Conservation (phyloP, 2,888 invertebrate species). For the Dasysyrphus albostriatus region DNA sequence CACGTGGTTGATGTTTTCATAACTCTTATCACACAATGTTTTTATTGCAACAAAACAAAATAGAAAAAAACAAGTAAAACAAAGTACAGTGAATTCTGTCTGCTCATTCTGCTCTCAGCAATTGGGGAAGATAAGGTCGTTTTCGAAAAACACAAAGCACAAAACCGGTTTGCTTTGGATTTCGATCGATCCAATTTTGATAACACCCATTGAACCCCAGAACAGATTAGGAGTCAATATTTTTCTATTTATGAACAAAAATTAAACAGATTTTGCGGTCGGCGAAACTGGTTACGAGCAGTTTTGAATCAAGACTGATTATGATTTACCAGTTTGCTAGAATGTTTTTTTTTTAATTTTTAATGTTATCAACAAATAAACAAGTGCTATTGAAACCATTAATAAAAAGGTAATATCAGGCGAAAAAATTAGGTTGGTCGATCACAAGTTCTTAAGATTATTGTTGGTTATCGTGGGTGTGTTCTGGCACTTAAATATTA, state of each 20-base stretch:
- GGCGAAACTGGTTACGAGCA: slow-evolving; percentile 14
- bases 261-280: slow-evolving; percentile 18
- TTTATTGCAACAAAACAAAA: background rate
- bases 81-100: background rate
- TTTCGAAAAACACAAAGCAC: slow-evolving; percentile 37
- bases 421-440: background rate
- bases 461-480: background rate
- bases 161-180: slow-evolving; percentile 65
- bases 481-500: background rate
- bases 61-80: too few relatives aligned
- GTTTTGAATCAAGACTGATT: slow-evolving; percentile 10
- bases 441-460: background rate
- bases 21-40: background rate
- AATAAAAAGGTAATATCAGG: background rate
- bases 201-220: slow-evolving; percentile 71
- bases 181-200: slow-evolving; percentile 69
- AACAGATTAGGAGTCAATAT: slow-evolving; percentile 63
- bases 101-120: background rate
- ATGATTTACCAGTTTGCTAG: slow-evolving; percentile 5
- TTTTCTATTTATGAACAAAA: slow-evolving; percentile 31
- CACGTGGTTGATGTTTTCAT: slow-evolving; percentile 36
- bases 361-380: slow-evolving; percentile 1
- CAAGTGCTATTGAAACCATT: background rate
- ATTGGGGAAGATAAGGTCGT: background rate
- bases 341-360: background rate